Conservation (phyloP, 2,888 invertebrate genomes). For the Exephanes ischioxanthus region DNA sequence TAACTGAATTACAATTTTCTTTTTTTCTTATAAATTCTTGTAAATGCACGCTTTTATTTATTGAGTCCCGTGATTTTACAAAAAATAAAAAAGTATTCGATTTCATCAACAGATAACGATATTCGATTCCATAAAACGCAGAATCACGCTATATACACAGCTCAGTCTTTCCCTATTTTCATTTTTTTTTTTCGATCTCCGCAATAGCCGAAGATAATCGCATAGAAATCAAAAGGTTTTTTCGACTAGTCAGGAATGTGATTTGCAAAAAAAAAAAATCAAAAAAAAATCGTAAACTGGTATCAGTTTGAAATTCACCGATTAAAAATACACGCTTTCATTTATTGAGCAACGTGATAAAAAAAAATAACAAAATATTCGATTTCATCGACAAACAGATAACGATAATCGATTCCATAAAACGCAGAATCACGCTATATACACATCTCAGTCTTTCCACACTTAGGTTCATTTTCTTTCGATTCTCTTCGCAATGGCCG, state of each 20-base stretch:
- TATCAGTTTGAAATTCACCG: slow-evolving; percentile 23
- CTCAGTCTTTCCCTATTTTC: slow-evolving; percentile 56
- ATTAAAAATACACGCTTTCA: slow-evolving; percentile 20
- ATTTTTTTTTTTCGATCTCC: neutral
- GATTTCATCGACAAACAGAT: slow-evolving; percentile 1
- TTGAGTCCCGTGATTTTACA: slow-evolving; percentile 3
- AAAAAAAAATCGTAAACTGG: neutral
- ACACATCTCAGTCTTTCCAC: slow-evolving; percentile 54
- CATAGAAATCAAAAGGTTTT: neutral
- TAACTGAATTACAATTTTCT: too few relatives aligned
- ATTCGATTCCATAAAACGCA: slow-evolving; percentile 21
- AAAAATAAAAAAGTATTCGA: neutral
- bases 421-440: neutral
- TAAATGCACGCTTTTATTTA: slow-evolving; percentile 18
- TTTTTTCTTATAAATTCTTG: too few relatives aligned
- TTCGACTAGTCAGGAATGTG: neutral
- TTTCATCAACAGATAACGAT: neutral
- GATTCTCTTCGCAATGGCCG: neutral
- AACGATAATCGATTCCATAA: slow-evolving; percentile 27
- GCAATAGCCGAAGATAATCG: neutral
- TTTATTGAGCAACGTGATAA: slow-evolving; percentile 18
- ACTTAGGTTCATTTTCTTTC: slow-evolving; percentile 18
- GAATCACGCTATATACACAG: neutral
- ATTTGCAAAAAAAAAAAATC: neutral
- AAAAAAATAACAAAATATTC: slow-evolving; percentile 8